Evolutionary conservation across 2,113 vertebrate genomes (phyloP), one percentile per base, ranked within the genome.

Genomic region (Catharus bicknelli): DNA sequence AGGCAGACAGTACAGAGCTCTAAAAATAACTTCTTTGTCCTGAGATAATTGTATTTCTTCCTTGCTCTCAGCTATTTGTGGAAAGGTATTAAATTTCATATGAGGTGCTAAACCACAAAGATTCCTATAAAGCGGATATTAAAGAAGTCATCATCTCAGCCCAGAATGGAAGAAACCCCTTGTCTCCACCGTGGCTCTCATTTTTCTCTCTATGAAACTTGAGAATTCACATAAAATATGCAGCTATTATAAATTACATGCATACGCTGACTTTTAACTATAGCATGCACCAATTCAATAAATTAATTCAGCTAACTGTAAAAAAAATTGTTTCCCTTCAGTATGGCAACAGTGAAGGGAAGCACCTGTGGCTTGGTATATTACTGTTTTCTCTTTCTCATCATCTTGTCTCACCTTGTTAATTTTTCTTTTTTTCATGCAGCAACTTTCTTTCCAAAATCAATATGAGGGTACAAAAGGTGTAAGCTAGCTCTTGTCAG

Each of bases 1-100:
- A 79, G 84, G 54, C 50, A 90, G 88, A 61, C 26, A 79, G 64
- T 66, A 75, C 13, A 57, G 61, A 72, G 7, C 16, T 72, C 73
- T 83, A 38, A 84, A 95, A 90, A 94, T 58, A 92, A 57, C 13
- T 11, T 86, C 53, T 81, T 78, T 89, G 11, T 82, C 43, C 66
- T 62, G 21, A 92, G 38, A 62, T 61, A 86, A 58, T 43, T 81
- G 13, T 42, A 42, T 88, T 80, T 69, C 62, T 92, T 85, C 62
- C 59, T 59, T 69, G 26, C 47, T 76, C 29, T 80, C 42, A 87
- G 54, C 15, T 57, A 51, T 77, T 88, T 74, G 10, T 67, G 36
- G 40, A 69, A 83, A 91, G 76, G 12, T 55, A 63, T 69, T 62
- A 83, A 14, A 53, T 69, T 90, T 67, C 54, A 29, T 43, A 30